Evolutionary conservation across 1,140 invertebrate species (phyloP).

Genomic region (Drosophila yakuba): DNA sequence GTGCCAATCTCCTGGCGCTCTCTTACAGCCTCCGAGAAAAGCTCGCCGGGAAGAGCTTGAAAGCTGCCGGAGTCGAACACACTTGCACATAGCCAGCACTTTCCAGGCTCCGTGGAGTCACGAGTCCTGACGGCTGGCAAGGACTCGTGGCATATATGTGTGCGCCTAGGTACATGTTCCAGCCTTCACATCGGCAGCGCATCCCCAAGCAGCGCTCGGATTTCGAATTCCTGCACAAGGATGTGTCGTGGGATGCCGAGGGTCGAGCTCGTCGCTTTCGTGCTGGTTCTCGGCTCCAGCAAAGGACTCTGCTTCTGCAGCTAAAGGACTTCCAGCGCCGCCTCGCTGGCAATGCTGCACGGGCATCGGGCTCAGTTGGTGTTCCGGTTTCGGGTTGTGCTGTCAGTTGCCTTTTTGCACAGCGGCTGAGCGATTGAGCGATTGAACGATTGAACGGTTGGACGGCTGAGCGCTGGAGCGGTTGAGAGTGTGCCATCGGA

Average conservation of each 20-base stretch:
- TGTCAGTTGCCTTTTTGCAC: constrained; percentile 85
- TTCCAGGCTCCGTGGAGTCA: constrained; percentile 41
- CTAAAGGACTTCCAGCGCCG: constrained; percentile 64
- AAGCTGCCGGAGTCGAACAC: constrained; percentile 30
- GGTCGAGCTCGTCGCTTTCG: background rate
- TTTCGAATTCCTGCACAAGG: constrained; percentile 48
- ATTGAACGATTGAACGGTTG: constrained; percentile 27
- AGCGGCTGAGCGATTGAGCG: constrained; percentile 46
- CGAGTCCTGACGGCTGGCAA: constrained; percentile 43
- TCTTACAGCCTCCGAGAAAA: constrained; percentile 44
- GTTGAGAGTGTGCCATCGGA: constrained; percentile 42
- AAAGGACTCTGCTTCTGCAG: constrained; percentile 41
- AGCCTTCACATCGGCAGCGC: constrained; percentile 28
- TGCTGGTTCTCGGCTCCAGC: constrained; percentile 30
- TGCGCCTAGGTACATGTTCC: constrained; percentile 21
- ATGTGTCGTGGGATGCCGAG: constrained; percentile 38
- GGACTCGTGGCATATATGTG: constrained; percentile 30
- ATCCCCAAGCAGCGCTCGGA: constrained; percentile 13
- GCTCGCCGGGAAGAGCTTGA: constrained; percentile 38
- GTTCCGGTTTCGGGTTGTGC: constrained; percentile 85
- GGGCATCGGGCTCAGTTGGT: constrained; percentile 83
- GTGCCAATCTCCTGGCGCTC: constrained; percentile 18
- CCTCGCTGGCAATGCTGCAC: constrained; percentile 70
- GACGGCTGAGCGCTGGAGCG: constrained; percentile 13
- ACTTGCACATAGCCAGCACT: constrained; percentile 2